Conservation (phyloP, 2,113 vertebrate genomes). For the Crypturellus undulatus region DNA sequence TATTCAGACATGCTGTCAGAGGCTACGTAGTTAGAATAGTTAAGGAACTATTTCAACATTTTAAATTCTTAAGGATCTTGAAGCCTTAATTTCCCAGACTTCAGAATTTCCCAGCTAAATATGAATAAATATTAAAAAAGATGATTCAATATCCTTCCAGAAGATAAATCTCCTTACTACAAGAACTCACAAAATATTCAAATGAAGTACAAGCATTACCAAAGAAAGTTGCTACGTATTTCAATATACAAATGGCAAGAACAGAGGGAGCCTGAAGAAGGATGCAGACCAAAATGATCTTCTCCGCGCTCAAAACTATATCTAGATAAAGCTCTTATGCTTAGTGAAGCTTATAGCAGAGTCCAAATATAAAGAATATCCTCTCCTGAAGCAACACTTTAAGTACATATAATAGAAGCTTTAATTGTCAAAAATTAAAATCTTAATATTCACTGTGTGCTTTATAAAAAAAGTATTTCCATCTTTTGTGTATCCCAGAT, state of each 20-base stretch:
- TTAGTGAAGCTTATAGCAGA: background rate
- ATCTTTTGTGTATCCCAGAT: background rate
- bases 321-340: background rate
- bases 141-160: conserved; percentile 15
- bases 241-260: background rate
- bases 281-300: background rate
- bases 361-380: background rate
- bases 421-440: background rate
- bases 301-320: background rate
- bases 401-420: background rate
- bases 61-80: conserved; percentile 11
- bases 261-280: background rate
- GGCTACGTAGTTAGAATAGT: conserved; percentile 33
- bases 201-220: background rate
- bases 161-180: background rate
- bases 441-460: background rate
- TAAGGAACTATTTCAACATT: conserved; percentile 44
- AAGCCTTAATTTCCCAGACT: background rate
- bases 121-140: background rate
- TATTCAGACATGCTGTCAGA: background rate
- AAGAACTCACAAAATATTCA: background rate
- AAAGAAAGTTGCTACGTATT: background rate
- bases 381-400: background rate
- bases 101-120: conserved; percentile 16
- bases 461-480: background rate